These are phyloP conservation scores for Poeciliopsis presidionis DNA, from an alignment of 2,797 vertebrate species.

Conservation along the genomic window DNA sequence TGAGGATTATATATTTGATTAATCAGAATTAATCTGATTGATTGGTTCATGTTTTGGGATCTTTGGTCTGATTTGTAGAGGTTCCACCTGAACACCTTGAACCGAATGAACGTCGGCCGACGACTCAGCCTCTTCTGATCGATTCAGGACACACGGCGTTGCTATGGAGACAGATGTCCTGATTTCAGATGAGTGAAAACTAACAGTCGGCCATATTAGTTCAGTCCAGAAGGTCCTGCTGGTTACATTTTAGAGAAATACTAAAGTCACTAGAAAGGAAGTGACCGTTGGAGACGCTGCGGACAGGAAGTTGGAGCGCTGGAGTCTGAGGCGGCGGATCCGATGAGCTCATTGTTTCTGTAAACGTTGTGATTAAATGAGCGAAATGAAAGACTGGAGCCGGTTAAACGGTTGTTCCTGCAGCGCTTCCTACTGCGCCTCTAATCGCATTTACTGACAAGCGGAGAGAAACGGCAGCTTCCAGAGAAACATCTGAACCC, in stretches of 20 bases:
- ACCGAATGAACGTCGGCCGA: no score
- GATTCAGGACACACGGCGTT: not conserved
- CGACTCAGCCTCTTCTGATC: no score
- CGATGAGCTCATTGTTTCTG: not conserved
- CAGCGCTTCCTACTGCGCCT: not conserved
- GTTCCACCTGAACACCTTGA: no score
- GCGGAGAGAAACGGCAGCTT: not conserved
- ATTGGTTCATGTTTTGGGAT: no score
- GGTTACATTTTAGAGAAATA: not conserved
- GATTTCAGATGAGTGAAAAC: not conserved
- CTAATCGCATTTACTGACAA: not conserved
- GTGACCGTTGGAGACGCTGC: no score
- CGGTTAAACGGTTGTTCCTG: not conserved
- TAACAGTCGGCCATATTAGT: not conserved
- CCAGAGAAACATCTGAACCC: not conserved
- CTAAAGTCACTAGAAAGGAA: no score
- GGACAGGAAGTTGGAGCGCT: no score
- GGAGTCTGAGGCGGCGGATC: not conserved
- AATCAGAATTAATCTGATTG: no score
- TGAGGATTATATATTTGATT: no score
- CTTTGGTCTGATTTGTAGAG: no score
- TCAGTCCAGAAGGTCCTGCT: not conserved
- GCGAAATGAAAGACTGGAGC: not conserved
- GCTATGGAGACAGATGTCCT: not conserved
- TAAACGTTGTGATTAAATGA: not conserved